These are phyloP conservation scores for Tigriopus californicus DNA, from an alignment of 2,888 invertebrate genomes.

Conservation along the genomic window DNA sequence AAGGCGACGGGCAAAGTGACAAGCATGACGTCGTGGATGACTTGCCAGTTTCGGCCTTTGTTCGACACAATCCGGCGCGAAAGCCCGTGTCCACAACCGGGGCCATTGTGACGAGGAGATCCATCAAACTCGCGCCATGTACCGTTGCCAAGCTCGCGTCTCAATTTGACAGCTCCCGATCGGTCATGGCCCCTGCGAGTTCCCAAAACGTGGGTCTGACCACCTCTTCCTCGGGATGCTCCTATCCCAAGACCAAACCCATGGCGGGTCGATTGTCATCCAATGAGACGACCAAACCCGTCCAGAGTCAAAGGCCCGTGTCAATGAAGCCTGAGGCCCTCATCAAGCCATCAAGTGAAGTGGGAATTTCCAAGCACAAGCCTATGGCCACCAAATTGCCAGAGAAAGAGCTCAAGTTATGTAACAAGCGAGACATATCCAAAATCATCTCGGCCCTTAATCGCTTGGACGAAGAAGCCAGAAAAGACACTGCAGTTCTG, in stretches of 20 bases:
- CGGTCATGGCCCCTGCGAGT: background rate
- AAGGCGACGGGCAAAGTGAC: too few relatives aligned
- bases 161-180: background rate
- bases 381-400: too few relatives aligned
- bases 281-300: too few relatives aligned
- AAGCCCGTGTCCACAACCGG: background rate
- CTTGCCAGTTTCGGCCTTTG: too few relatives aligned
- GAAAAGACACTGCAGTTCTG: background rate
- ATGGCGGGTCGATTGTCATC: too few relatives aligned
- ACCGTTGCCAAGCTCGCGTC: background rate
- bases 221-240: background rate
- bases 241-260: background rate
- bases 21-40: too few relatives aligned
- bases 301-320: too few relatives aligned
- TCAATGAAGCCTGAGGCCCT: too few relatives aligned
- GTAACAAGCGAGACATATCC: background rate
- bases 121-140: background rate
- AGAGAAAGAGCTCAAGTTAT: background rate
- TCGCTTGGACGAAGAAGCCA: background rate
- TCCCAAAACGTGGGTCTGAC: background rate
- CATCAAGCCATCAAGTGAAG: too few relatives aligned
- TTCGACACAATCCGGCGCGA: background rate
- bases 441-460: background rate
- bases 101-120: background rate
- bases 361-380: too few relatives aligned